Evolutionary conservation across 1,140 invertebrate genomes (phyloP).

Genomic region (Aricia agestis): DNA sequence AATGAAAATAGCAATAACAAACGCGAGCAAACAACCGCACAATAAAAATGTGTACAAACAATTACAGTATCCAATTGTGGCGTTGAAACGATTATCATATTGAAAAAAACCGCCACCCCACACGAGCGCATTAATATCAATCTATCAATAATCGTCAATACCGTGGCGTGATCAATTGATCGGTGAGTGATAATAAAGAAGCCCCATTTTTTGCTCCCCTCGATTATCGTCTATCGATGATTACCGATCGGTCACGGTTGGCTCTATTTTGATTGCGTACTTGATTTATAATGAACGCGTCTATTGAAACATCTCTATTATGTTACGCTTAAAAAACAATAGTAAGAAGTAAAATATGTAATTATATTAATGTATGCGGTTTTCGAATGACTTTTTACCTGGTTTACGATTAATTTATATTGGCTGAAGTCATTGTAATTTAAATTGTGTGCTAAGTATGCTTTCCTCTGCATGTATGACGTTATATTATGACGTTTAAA

Average conservation of each 20-base stretch:
- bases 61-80: conserved; percentile 67
- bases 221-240: conserved; percentile 51
- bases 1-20: conserved; percentile 39
- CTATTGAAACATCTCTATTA: conserved; percentile 52
- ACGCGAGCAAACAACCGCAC: conserved; percentile 46
- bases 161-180: conserved; percentile 70
- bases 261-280: conserved; percentile 51
- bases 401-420: background rate
- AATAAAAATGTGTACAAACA: conserved; percentile 48
- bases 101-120: conserved; percentile 63
- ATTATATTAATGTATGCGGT: background rate
- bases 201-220: conserved; percentile 44
- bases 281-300: conserved; percentile 45
- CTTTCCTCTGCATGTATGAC: background rate
- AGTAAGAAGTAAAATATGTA: conserved; percentile 2
- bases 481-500: background rate
- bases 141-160: conserved; percentile 70
- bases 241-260: conserved; percentile 51
- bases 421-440: background rate
- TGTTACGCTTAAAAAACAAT: conserved; percentile 6
- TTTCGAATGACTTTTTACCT: background rate
- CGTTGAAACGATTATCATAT: conserved; percentile 48
- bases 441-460: background rate
- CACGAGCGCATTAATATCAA: conserved; percentile 59
- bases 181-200: conserved; percentile 56